These are phyloP conservation scores for Podarcis lilfordi DNA, from an alignment of 2,797 vertebrate species.

Conservation along the genomic window DNA sequence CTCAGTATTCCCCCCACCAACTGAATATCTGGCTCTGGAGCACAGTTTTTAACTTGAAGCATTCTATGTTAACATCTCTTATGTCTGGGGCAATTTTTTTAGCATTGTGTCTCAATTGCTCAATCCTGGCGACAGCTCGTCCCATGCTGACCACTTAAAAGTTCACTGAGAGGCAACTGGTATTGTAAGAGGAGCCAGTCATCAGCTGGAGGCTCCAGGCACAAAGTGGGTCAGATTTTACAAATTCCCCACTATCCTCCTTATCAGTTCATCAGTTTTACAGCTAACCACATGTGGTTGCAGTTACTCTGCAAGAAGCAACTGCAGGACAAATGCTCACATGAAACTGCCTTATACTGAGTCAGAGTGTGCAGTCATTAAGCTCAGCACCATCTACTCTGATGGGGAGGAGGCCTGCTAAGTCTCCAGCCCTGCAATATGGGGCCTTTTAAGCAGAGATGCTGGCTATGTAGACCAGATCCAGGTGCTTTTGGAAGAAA, in stretches of 20 bases:
- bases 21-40: background rate
- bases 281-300: background rate
- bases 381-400: background rate
- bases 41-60: background rate
- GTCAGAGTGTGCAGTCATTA: background rate
- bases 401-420: background rate
- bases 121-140: background rate
- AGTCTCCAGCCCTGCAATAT: background rate
- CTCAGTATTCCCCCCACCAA: background rate
- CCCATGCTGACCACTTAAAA: background rate
- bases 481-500: too few relatives aligned
- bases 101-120: background rate
- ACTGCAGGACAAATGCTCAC: background rate
- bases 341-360: background rate
- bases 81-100: background rate
- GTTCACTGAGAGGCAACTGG: background rate
- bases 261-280: background rate
- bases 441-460: too few relatives aligned
- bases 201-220: background rate
- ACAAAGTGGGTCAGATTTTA: background rate
- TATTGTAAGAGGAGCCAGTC: background rate
- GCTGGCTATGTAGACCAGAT: too few relatives aligned
- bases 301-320: background rate
- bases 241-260: background rate
- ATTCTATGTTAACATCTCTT: background rate